A percentile compares a stretch with the other conserved stretches of the same genome.
phyloP scores from a whole-genome alignment of 2,113 vertebrate genomes.

The Galeopterus variegatus region DNA sequence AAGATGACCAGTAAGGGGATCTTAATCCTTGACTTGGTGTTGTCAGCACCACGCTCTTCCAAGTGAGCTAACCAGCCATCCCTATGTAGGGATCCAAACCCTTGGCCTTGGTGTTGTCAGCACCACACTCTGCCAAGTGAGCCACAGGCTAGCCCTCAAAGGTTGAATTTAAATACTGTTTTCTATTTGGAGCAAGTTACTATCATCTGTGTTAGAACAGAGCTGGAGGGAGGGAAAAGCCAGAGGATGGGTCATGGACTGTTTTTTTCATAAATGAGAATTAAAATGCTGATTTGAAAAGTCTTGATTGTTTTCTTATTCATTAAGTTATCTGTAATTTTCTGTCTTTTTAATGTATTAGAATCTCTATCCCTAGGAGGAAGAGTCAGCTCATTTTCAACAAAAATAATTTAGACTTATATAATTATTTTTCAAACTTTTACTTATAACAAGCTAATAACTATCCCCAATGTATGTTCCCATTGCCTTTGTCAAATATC shows the following conservation, averaged over 20 bases:
- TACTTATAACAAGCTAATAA: not conserved
- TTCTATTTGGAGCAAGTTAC: not conserved
- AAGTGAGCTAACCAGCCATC: no score
- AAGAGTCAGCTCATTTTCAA: constrained; percentile 21
- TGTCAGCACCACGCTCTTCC: no score
- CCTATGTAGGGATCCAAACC: no score
- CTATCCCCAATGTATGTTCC: not conserved
- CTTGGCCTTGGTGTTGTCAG: no score
- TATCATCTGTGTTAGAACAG: not conserved
- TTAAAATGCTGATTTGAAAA: constrained; percentile 23
- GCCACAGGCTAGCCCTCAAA: not conserved
- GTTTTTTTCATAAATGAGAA: not conserved
- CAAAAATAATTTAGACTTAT: constrained; percentile 14
- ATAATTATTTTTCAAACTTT: constrained; percentile 34
- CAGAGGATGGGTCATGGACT: not conserved
- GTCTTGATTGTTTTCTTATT: not conserved
- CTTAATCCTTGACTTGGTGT: no score
- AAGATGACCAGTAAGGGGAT: no score
- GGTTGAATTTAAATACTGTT: not conserved
- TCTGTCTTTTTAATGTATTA: not conserved
- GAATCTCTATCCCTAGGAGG: not conserved
- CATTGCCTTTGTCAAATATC: no score
- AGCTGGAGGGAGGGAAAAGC: not conserved
- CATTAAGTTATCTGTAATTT: constrained; percentile 2
- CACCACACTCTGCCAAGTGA: no score